Base-by-base conservation (phyloP, 2,797 vertebrate genomes). In the Hydrocynus forskahlii region DNA sequence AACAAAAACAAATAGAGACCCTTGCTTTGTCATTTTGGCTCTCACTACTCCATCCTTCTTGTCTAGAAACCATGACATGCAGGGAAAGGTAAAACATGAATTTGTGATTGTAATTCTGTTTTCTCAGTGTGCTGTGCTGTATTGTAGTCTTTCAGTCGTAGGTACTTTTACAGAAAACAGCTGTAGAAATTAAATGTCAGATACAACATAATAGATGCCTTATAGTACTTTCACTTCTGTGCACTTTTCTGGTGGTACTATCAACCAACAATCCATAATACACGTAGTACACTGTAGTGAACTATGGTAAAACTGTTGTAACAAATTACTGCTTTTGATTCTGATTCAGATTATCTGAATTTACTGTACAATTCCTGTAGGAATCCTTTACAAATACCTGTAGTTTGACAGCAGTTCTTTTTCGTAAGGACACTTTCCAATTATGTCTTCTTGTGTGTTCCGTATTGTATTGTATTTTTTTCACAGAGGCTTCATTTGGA, bases 11-110 rank as follows among this genome's bases (percentile, higher is more conserved):
- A 52, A 63, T 40, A 13, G n/a, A 63, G 13, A 9, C 6, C 13
- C 25, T 13, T 23, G 25, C 13, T 63, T 66, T 13, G 73, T 80
- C 64, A 69, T 79, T 64, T 54, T 43, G 48, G 29, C 59, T 71
- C 19, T 79, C 23, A 16, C 35, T 25, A 50, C 55, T 63, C 68
- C 43, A 63, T 63, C 38, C 68, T 52, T 79, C 55, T 68, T 16
- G 57, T 54, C 68, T 68, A 57, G 63, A n/a, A 70, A 78, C 21
- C 9, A 25, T 13, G 52, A 80, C 21, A 75, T 35, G 43, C 25
- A 73, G 35, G 23, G 25, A 75, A 38, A 75, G 63, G 40, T 57
- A 68, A 48, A 25, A 25, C 59, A 48, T 17, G 68, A 54, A 9
- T 54, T 64, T 74, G 35, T 55, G 59, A 40, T 50, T 52, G 54